Evolutionary conservation across 2,888 invertebrate genomes (phyloP).

Genomic region (Morinoia aosen): DNA sequence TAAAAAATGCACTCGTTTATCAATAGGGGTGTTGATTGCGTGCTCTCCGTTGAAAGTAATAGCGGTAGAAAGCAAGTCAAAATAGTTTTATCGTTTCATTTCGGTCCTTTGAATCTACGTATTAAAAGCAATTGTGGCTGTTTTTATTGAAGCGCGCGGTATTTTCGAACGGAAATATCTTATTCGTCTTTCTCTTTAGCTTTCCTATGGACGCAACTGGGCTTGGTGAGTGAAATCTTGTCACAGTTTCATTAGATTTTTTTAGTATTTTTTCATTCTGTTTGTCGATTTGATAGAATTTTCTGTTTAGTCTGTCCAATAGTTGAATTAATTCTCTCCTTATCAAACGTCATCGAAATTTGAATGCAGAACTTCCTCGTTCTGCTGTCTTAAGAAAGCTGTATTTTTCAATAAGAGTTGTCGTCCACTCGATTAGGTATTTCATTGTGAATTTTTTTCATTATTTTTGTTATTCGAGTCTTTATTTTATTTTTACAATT

Average conservation of each 20-base stretch:
- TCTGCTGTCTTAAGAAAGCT: no score
- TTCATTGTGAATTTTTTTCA: no score
- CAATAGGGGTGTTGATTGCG: background rate
- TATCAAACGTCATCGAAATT: no score
- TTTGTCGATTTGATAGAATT: no score
- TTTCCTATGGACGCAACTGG: background rate
- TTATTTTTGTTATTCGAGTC: no score
- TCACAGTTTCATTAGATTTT: background rate
- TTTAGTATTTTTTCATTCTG: background rate
- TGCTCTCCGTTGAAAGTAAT: background rate
- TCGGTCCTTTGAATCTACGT: background rate
- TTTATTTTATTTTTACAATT: no score
- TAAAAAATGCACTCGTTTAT: background rate
- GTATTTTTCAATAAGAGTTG: no score
- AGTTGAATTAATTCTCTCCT: no score
- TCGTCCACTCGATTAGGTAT: no score
- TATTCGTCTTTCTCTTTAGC: background rate
- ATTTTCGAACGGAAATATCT: background rate
- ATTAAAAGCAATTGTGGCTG: background rate
- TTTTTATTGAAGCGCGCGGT: background rate
- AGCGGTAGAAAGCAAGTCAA: background rate
- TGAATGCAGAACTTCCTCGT: no score
- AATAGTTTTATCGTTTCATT: background rate
- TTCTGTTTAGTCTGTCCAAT: no score
- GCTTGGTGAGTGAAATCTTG: background rate